Base-by-base conservation (phyloP, 1,140 invertebrate species). In the Drosophila punjabiensis region DNA sequence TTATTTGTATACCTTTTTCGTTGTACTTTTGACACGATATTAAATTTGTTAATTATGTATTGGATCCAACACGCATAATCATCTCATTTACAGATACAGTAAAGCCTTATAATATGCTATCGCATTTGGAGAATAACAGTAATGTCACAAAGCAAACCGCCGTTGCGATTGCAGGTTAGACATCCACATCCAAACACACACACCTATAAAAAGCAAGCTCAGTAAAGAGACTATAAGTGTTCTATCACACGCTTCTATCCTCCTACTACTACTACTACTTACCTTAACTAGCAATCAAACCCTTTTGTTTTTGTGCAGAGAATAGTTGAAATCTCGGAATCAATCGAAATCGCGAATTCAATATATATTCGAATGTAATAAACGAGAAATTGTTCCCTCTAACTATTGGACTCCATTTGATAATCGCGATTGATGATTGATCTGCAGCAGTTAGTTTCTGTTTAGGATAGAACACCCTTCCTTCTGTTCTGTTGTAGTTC, bases 51-150 rank as follows among this genome's bases (percentile, higher is more conserved):
- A 59, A 70, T 58, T 63, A 33, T 24, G 74, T 68, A 56, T 58
- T 76, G 71, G 59, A 76, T 35, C 73, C 50, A 65, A 47, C 70
- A 66, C 73, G 64, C 81, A 85, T 90, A 79, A 90, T 90, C 82
- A 88, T 88, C 78, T 84, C 87, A 87, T 88, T 92, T 92, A 71
- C 91, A 92, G 91, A 89, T 92, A 84, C 89, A 77, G 81, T 92
- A 83, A 92, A 89, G 89, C 91, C 91, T 71, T 92, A 92, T 92
- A 92, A 92, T 88, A 92, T 92, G 91, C 91, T 92, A 73, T 92
- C 91, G 77, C 91, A 92, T 92, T 92, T 92, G 91, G 91, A 92
- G 91, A 92, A 91, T 75, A 92, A 92, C 86, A 92, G 92, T 92
- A 92, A 92, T 90, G 82, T 92, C 47, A 68, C 91, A 81, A 92